Evolutionary conservation across 2,797 vertebrate species (phyloP).

Genomic region (Picus viridis): DNA sequence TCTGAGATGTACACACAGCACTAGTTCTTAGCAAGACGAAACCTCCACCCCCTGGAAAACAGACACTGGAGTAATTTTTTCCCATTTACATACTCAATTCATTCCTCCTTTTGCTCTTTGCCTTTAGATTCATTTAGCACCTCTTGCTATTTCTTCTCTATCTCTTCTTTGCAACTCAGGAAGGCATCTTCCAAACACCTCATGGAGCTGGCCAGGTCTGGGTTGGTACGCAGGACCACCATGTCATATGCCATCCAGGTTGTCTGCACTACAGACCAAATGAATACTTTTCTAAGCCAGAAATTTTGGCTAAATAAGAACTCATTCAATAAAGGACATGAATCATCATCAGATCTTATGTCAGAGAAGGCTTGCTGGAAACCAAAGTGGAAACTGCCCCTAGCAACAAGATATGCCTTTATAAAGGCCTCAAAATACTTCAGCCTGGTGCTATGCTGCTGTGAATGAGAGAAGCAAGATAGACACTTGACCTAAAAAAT

Average conservation of each 20-base stretch:
- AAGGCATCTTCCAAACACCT: conserved; percentile 79
- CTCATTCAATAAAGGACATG: neutral
- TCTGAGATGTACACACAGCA: neutral
- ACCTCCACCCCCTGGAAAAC: neutral
- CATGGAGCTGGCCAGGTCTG: conserved; percentile 76
- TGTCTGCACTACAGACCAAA: conserved; percentile 80
- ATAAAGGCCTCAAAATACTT: neutral
- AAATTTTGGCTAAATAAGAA: neutral
- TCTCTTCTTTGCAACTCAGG: conserved; percentile 79
- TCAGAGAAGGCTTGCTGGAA: neutral
- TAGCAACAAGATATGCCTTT: neutral
- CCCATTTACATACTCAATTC: neutral
- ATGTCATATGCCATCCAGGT: conserved; percentile 88
- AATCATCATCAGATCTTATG: neutral
- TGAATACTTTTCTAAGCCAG: neutral
- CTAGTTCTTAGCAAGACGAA: neutral
- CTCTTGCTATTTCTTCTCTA: conserved; percentile 78
- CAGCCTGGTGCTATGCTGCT: neutral
- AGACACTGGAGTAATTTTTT: neutral
- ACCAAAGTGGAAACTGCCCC: neutral
- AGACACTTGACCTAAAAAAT: neutral
- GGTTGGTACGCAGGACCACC: conserved; percentile 82
- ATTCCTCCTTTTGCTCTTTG: conserved; percentile 36
- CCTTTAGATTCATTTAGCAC: conserved; percentile 56
- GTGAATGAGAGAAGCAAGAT: neutral